Conservation (phyloP, 2,797 vertebrate species). For the Aphelocoma californica region DNA sequence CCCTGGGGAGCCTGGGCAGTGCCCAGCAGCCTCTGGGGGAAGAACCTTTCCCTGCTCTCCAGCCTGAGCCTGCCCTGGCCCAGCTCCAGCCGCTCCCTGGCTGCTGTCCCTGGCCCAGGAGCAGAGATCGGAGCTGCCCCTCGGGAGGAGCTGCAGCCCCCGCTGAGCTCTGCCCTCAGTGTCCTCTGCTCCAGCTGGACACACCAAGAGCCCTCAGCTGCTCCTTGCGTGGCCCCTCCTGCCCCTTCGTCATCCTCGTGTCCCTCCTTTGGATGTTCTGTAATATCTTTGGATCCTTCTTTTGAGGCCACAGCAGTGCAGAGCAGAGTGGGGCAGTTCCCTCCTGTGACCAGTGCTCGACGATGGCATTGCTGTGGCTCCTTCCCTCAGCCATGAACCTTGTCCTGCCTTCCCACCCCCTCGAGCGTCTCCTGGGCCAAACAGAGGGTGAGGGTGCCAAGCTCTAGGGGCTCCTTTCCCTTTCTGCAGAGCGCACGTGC, state of each 20-base stretch:
- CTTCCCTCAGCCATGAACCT: not conserved
- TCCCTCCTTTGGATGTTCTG: not conserved
- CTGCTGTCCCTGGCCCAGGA: not conserved
- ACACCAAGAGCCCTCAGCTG: not conserved
- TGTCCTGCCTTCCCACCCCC: not conserved
- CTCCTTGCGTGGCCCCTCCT: rapidly evolving
- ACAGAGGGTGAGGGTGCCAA: not conserved
- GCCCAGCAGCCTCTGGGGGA: not conserved
- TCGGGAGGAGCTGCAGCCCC: not conserved
- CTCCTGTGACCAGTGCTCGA: not conserved
- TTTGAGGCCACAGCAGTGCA: not conserved
- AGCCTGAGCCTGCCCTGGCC: not conserved
- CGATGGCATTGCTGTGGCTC: not conserved
- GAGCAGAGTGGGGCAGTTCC: not conserved
- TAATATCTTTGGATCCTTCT: not conserved
- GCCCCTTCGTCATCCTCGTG: rapidly evolving
- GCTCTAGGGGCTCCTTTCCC: not conserved
- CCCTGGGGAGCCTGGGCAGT: not conserved
- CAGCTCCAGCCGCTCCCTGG: not conserved
- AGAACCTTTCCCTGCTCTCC: not conserved
- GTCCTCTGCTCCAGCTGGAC: not conserved
- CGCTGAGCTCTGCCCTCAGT: not conserved
- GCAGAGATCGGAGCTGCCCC: not conserved
- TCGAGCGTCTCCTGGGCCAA: not conserved
- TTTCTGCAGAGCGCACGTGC: not conserved